phyloP scores from a whole-genome alignment of 2,888 invertebrate genomes.

The Ormyrus labotus region DNA sequence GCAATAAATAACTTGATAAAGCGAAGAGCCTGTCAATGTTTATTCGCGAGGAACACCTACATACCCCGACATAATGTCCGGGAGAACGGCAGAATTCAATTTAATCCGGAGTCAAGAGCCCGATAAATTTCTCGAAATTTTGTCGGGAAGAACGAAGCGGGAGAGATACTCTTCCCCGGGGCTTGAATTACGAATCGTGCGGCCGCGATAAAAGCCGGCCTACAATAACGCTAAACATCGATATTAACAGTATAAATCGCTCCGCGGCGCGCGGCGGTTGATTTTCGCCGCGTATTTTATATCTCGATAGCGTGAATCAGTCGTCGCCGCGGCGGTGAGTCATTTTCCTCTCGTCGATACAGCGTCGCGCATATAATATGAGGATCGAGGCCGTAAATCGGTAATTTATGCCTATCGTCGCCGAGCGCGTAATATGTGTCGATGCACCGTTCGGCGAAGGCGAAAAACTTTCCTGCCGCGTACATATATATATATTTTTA shows the following conservation, averaged over 20 bases:
- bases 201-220: neutral
- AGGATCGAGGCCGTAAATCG: conserved; percentile 53
- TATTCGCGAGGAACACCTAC: conserved; percentile 37
- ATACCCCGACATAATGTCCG: conserved; percentile 30
- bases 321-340: conserved; percentile 26
- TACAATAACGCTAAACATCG: too few relatives aligned
- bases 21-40: conserved; percentile 46
- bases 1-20: conserved; percentile 56
- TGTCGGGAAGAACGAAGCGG: conserved; percentile 17
- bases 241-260: neutral
- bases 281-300: conserved; percentile 20
- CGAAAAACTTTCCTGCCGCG: conserved; percentile 33
- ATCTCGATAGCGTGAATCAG: conserved; percentile 17
- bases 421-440: conserved; percentile 34
- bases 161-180: neutral
- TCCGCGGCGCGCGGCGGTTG: neutral
- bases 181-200: conserved; percentile 12
- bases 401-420: conserved; percentile 55
- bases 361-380: conserved; percentile 1
- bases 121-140: conserved; percentile 49
- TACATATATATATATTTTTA: neutral
- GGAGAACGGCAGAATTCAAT: conserved; percentile 33
- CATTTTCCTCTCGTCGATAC: conserved; percentile 34
- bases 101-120: conserved; percentile 43
- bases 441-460: conserved; percentile 28